A percentile compares a stretch with the other conserved stretches of the same genome.
Conservation (phyloP, 1,140 invertebrate species). For the Tyrophagus putrescentiae region DNA sequence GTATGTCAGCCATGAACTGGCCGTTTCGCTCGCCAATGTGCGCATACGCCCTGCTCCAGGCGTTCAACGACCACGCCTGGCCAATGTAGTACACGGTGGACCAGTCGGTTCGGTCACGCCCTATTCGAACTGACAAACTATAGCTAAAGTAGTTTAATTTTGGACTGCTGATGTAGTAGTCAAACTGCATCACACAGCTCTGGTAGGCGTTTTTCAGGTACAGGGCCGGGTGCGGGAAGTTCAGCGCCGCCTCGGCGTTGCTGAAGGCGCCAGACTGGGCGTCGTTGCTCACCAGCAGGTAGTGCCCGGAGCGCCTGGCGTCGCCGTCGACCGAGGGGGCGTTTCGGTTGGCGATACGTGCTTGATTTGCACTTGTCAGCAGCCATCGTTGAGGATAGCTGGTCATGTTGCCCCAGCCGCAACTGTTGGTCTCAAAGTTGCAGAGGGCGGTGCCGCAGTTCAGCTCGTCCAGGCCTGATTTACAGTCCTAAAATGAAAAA, state of each 20-base stretch:
- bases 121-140: not conserved
- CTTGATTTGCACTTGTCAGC: not conserved
- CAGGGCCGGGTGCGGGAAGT: not conserved
- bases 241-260: not conserved
- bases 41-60: too few relatives aligned
- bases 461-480: constrained; percentile 12
- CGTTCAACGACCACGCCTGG: too few relatives aligned
- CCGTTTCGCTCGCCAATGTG: too few relatives aligned
- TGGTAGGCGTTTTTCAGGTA: not conserved
- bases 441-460: constrained; percentile 22
- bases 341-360: too few relatives aligned
- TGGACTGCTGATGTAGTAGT: not conserved
- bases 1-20: not conserved
- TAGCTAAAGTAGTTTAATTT: not conserved
- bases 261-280: not conserved
- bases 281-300: not conserved
- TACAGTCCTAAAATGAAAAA: too few relatives aligned
- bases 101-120: not conserved
- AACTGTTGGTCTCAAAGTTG: constrained; percentile 24
- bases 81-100: not conserved
- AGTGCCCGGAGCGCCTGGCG: too few relatives aligned
- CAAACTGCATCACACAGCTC: not conserved
- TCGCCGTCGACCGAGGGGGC: constrained; percentile 12
- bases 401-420: constrained; percentile 21
- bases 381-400: not conserved